These are phyloP conservation scores for Stenchaetothrips biformis DNA, from an alignment of 2,888 invertebrate genomes.

Conservation along the genomic window DNA sequence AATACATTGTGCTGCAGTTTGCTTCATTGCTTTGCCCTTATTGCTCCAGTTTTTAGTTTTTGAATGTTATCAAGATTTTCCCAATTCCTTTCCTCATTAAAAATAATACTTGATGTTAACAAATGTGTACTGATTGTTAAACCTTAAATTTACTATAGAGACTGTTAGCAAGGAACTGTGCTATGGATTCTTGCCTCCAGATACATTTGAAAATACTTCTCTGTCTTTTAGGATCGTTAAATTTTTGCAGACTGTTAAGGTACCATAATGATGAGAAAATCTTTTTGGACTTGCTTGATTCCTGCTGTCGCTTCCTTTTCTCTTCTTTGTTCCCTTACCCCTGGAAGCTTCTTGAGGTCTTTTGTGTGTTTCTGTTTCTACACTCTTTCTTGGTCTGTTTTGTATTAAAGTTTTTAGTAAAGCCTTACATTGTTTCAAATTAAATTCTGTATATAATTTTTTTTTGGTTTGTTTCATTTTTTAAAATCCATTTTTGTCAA, in stretches of 20 bases:
- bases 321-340: neutral
- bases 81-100: neutral
- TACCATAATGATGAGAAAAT: neutral
- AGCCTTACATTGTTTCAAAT: neutral
- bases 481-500: neutral
- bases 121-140: neutral
- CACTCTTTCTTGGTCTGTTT: neutral
- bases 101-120: neutral
- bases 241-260: neutral
- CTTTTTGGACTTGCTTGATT: neutral
- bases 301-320: neutral
- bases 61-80: neutral
- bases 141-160: neutral
- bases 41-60: constrained; percentile 3
- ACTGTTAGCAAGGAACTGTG: too few species aligned
- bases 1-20: neutral
- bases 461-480: neutral
- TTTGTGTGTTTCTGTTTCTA: neutral
- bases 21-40: constrained; percentile 16
- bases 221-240: neutral
- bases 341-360: neutral
- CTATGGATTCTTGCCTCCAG: too few species aligned
- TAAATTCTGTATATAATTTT: neutral
- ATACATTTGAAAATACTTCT: too few species aligned
- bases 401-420: neutral